Base-by-base conservation (phyloP, 2,888 invertebrate species). In the Trichopria drosophilae region DNA sequence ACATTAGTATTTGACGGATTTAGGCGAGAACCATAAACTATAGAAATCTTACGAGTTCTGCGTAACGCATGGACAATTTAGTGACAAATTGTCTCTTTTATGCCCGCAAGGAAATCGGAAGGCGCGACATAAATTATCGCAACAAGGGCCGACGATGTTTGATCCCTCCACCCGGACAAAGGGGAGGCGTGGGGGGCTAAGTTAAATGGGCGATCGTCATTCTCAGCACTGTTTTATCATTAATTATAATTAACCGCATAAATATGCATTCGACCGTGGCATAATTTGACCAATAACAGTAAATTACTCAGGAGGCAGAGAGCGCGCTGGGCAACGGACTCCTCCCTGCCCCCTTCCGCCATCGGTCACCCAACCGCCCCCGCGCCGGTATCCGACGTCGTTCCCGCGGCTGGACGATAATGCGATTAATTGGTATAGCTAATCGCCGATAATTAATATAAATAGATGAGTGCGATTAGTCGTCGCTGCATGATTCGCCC, bases 391-490 rank as follows among this genome's bases (percentile, higher is more conserved):
- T 7, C 9, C 36, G 45, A 18, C 40, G 43, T 28, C 28, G n/a
- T 24, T 16, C 32, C 46, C 53, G 57, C 49, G 55, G 60, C 58
- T 57, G 28, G 58, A 67, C 66, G 71, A 69, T 73, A 73, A 74
- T 74, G 66, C 72, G 72, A 73, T 71, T 72, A 73, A 74, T 73
- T 71, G 72, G 68, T 68, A 73, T 71, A 67, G 72, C 74, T 72
- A 73, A 74, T 74, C 72, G 73, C 64, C 72, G 74, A 73, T 73
- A 73, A 74, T 74, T 73, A 73, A 75, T 75, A 74, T 73, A 73
- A 75, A 74, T 72, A 72, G 72, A 72, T 68, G 70, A 69, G 68
- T 60, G 68, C 67, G 67, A 66, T 70, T 73, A 72, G 71, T 72
- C 35, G 37, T n/a, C 7, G 32, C 40, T 16, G 31, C 31, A 31